Evolutionary conservation across 2,113 vertebrate species (phyloP).

Genomic region (Trichechus manatus): DNA sequence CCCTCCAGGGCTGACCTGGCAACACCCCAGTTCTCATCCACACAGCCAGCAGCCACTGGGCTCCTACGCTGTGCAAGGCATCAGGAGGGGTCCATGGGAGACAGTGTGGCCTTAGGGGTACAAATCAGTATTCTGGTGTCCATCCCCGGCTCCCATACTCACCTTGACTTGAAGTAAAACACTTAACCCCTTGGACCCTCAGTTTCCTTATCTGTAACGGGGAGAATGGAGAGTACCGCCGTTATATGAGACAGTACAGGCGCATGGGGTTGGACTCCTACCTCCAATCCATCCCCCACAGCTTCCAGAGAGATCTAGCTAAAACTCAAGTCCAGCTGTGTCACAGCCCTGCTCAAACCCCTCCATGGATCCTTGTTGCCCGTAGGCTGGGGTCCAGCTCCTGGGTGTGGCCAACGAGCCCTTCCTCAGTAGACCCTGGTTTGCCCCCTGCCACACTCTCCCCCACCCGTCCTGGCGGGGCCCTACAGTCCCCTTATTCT

Average conservation of each 20-base stretch:
- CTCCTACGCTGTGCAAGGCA: rapidly evolving
- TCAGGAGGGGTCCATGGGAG: not conserved
- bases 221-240: rapidly evolving
- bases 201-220: no score
- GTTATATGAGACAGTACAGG: not conserved
- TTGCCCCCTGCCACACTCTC: no score
- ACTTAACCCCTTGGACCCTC: not conserved
- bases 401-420: not conserved
- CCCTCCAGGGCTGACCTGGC: not conserved
- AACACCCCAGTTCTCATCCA: not conserved
- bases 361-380: not conserved
- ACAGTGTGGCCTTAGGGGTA: rapidly evolving
- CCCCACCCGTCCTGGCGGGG: no score
- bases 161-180: not conserved
- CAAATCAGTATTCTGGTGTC: not conserved
- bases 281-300: not conserved
- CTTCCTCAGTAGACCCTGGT: not conserved
- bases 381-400: not conserved
- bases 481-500: no score
- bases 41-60: rapidly evolving
- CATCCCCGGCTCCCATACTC: not conserved
- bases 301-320: not conserved
- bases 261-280: not conserved
- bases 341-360: no score
- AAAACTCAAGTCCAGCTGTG: not conserved